Percentiles rank a stretch among this genome's conserved stretches.
These are phyloP conservation scores for Harpalus rufipes DNA, from an alignment of 2,888 invertebrate species.

Conservation along the genomic window DNA sequence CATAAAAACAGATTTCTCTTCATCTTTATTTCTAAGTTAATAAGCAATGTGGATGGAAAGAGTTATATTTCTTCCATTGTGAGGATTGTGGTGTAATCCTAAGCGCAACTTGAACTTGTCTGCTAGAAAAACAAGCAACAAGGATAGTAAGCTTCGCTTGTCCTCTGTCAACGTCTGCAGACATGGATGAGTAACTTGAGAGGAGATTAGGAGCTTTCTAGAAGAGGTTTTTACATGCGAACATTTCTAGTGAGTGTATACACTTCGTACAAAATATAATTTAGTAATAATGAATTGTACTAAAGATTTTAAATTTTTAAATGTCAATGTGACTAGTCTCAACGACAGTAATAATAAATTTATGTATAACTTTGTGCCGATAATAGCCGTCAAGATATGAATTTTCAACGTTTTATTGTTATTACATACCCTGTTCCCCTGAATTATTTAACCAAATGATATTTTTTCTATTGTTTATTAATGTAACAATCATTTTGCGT, in stretches of 20 bases:
- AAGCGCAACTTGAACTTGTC: constrained; percentile 33
- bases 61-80: constrained; percentile 20
- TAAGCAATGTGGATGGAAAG: constrained; percentile 17
- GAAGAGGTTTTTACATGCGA: not conserved
- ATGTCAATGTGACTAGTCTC: too few species aligned
- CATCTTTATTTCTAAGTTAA: constrained; percentile 27
- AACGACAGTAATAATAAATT: too few species aligned
- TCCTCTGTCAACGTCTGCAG: constrained; percentile 24
- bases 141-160: constrained; percentile 4
- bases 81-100: constrained; percentile 21
- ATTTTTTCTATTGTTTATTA: too few species aligned
- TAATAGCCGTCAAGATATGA: too few species aligned
- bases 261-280: too few species aligned
- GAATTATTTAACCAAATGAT: too few species aligned
- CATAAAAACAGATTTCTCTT: not conserved
- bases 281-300: too few species aligned
- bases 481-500: too few species aligned
- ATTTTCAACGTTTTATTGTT: too few species aligned
- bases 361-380: too few species aligned
- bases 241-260: not conserved
- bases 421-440: too few species aligned
- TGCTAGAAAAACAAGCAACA: constrained; percentile 31
- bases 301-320: too few species aligned
- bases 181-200: not conserved
- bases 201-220: constrained; percentile 1